Conservation (phyloP, 1,140 invertebrate genomes). For the Spodoptera frugiperda region DNA sequence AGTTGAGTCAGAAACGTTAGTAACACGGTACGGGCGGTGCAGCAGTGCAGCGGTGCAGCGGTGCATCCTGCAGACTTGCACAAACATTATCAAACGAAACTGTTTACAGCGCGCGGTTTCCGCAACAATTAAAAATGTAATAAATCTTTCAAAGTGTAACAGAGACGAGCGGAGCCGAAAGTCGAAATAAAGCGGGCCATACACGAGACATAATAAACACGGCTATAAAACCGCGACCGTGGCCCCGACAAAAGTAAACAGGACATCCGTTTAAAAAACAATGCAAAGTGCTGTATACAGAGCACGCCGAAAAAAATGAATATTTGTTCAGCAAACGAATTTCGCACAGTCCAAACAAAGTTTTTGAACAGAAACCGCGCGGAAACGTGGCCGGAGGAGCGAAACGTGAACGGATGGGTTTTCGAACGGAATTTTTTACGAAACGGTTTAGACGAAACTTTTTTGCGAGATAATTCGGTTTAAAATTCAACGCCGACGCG, state of each 20-base stretch:
- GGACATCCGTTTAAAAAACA: constrained; percentile 58
- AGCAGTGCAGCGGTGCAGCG: neutral
- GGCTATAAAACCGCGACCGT: constrained; percentile 52
- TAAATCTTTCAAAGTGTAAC: constrained; percentile 50
- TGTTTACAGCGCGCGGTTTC: constrained; percentile 28
- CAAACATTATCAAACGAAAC: constrained; percentile 37
- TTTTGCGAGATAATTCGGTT: constrained; percentile 42
- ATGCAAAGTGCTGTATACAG: constrained; percentile 52
- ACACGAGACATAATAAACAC: constrained; percentile 53
- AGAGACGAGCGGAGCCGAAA: constrained; percentile 41
- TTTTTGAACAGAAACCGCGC: constrained; percentile 61
- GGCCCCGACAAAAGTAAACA: constrained; percentile 55
- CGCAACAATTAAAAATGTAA: constrained; percentile 46
- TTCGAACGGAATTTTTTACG: constrained; percentile 48
- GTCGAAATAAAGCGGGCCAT: constrained; percentile 45
- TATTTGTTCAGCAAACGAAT: constrained; percentile 60
- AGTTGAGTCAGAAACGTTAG: neutral
- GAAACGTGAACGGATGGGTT: constrained; percentile 47
- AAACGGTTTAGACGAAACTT: constrained; percentile 46
- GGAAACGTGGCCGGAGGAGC: constrained; percentile 52
- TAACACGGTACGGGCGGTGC: constrained; percentile 7
- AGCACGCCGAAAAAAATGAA: constrained; percentile 56
- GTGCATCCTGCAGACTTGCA: constrained; percentile 13
- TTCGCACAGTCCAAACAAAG: constrained; percentile 58
- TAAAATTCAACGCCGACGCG: constrained; percentile 37